Evolutionary conservation across 2,888 invertebrate species (phyloP).

Genomic region (Phrixothrix hirtus): DNA sequence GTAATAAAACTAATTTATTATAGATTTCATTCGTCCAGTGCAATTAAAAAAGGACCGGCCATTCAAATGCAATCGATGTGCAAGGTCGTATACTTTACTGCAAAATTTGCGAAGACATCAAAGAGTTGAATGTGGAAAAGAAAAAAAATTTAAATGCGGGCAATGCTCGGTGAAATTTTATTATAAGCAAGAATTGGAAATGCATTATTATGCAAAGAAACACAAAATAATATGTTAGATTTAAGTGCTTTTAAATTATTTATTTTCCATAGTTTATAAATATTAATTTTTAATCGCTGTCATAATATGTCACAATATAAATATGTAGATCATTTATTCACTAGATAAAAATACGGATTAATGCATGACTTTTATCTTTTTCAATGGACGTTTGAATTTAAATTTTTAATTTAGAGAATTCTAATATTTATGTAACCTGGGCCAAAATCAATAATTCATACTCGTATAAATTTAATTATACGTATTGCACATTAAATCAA

Average conservation of each 20-base stretch:
- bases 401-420: too few relatives aligned
- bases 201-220: background rate
- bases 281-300: too few relatives aligned
- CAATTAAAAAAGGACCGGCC: background rate
- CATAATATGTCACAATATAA: too few relatives aligned
- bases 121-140: constrained; percentile 9
- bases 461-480: too few relatives aligned
- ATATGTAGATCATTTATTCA: too few relatives aligned
- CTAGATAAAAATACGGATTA: too few relatives aligned
- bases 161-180: background rate
- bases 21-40: background rate
- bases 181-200: constrained; percentile 4
- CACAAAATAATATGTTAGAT: background rate
- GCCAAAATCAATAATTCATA: too few relatives aligned
- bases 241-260: background rate
- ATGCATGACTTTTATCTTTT: too few relatives aligned
- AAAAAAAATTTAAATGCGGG: constrained; percentile 3
- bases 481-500: too few relatives aligned
- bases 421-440: too few relatives aligned
- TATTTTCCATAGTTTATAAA: too few relatives aligned
- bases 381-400: too few relatives aligned
- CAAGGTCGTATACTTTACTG: constrained; percentile 1
- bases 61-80: background rate
- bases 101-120: constrained; percentile 5
- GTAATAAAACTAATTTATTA: background rate